A percentile compares a stretch with the other conserved stretches of the same genome.
These are phyloP conservation scores for Balanococcus diminutus DNA, from an alignment of 2,888 invertebrate species.

Conservation along the genomic window DNA sequence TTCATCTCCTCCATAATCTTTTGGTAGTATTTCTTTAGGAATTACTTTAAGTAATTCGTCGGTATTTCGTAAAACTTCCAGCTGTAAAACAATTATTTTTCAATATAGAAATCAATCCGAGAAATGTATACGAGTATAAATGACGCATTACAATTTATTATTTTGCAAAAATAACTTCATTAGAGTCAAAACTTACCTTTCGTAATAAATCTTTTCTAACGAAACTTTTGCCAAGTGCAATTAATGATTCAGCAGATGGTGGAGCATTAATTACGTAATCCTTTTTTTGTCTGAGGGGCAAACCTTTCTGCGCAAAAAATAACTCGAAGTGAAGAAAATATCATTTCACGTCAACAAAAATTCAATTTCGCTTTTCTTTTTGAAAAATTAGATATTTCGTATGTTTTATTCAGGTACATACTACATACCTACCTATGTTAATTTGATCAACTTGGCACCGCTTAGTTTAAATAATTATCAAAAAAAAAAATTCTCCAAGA, in stretches of 20 bases:
- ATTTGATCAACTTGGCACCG: no score
- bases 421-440: no score
- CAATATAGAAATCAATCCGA: background rate
- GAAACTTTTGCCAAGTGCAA: conserved; percentile 57
- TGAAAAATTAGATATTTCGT: background rate
- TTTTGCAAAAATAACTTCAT: background rate
- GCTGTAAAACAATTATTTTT: conserved; percentile 23
- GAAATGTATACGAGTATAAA: background rate
- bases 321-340: background rate
- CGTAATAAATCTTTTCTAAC: conserved; percentile 56
- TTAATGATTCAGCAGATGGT: conserved; percentile 56
- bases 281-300: conserved; percentile 52
- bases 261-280: conserved; percentile 56
- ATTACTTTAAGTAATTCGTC: conserved; percentile 26
- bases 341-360: background rate
- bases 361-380: background rate
- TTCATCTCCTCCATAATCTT: conserved; percentile 50
- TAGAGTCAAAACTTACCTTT: conserved; percentile 55
- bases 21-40: conserved; percentile 43
- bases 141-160: background rate
- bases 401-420: background rate
- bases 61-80: conserved; percentile 43
- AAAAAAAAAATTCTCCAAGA: no score
- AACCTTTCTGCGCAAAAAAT: conserved; percentile 52
- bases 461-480: no score